Evolutionary conservation across 2,797 vertebrate species (phyloP).

Genomic region (Philypnodon macrostomus): DNA sequence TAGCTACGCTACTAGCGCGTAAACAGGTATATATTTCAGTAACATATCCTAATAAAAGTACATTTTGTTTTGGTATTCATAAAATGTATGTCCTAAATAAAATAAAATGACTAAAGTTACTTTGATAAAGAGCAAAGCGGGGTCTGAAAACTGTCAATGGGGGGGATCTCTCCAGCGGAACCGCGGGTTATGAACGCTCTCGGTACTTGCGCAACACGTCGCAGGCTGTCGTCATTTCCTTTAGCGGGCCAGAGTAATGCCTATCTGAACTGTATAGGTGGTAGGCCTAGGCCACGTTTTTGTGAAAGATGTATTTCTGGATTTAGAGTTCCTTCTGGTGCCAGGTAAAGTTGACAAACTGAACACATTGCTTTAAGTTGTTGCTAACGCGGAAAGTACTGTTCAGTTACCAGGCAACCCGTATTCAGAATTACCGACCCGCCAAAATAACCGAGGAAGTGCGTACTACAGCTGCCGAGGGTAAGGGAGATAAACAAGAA

Average conservation of each 20-base stretch:
- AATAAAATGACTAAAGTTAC: too few relatives aligned
- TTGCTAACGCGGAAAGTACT: background rate
- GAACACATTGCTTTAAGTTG: background rate
- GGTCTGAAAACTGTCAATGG: conserved; percentile 16
- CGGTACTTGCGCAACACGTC: background rate
- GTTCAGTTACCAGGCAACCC: background rate
- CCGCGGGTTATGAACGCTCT: conserved; percentile 2
- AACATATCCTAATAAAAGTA: too few relatives aligned
- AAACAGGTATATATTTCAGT: too few relatives aligned
- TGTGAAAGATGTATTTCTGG: conserved; percentile 19
- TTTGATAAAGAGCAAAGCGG: too few relatives aligned
- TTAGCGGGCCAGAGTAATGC: conserved; percentile 27
- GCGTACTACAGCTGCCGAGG: background rate
- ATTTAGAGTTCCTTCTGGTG: background rate
- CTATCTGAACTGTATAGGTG: conserved; percentile 10
- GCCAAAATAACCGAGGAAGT: conserved; percentile 63
- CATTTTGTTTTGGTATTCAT: too few relatives aligned
- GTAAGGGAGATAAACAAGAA: conserved; percentile 5
- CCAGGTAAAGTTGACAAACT: conserved; percentile 8
- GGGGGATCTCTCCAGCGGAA: background rate
- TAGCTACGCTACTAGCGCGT: too few relatives aligned
- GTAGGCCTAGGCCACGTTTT: conserved; percentile 59
- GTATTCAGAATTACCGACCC: conserved; percentile 26
- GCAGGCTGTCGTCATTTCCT: conserved; percentile 46
- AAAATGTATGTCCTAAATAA: too few relatives aligned